Evolutionary conservation across 2,888 invertebrate genomes (phyloP).

Genomic region (Pandemis cinnamomeana): DNA sequence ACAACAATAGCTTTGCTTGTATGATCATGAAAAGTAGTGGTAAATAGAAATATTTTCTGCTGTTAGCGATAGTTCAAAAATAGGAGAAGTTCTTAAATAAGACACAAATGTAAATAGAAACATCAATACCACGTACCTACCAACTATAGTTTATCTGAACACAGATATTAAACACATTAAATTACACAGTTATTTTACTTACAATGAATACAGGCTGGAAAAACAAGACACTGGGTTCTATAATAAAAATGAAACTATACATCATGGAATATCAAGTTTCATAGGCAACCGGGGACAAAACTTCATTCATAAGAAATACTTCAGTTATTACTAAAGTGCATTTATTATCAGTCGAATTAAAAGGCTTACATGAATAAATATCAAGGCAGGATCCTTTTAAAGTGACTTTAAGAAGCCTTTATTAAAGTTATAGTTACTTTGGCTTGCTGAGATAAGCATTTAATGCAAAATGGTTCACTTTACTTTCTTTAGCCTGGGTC

Average conservation of each 20-base stretch:
- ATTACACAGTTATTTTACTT: neutral
- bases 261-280: neutral
- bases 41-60: neutral
- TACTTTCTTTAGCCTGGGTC: conserved; percentile 13
- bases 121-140: conserved; percentile 14
- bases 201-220: neutral
- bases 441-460: conserved; percentile 38
- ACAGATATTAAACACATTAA: conserved; percentile 3
- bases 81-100: neutral
- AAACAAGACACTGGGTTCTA: neutral
- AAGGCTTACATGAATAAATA: conserved; percentile 16
- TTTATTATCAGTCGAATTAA: conserved; percentile 19
- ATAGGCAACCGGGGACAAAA: neutral
- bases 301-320: neutral
- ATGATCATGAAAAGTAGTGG: neutral
- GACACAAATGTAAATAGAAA: conserved; percentile 10
- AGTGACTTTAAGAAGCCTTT: conserved; percentile 12
- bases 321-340: neutral
- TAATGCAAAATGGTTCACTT: conserved; percentile 20
- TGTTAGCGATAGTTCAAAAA: neutral
- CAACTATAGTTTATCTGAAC: conserved; percentile 6
- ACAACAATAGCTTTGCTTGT: neutral
- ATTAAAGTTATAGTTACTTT: conserved; percentile 25
- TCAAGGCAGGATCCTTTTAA: conserved; percentile 13
- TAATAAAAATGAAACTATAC: neutral